Percentiles rank a stretch among this genome's conserved stretches.
Conservation (phyloP, 1,140 invertebrate species). For the Drosophila sp. region DNA sequence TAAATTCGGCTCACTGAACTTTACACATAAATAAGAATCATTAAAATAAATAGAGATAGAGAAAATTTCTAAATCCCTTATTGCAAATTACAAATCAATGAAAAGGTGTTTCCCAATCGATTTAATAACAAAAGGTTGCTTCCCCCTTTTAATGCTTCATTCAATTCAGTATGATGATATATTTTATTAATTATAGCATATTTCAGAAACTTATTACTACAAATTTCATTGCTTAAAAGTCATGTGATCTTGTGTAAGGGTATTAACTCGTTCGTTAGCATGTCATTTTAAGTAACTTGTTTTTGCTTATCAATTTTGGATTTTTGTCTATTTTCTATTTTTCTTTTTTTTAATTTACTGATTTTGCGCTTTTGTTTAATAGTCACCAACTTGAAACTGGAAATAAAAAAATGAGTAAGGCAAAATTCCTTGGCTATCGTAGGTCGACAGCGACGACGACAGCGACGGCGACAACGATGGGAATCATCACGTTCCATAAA, state of each 20-base stretch:
- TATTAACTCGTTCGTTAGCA: not conserved
- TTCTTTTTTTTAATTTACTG: constrained; percentile 17
- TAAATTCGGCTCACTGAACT: not conserved
- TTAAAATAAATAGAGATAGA: too few species aligned
- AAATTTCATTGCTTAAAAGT: not conserved
- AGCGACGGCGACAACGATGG: constrained; percentile 31
- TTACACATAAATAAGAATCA: not conserved
- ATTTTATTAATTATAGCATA: too few species aligned
- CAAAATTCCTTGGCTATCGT: constrained; percentile 68
- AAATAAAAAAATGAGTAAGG: constrained; percentile 75
- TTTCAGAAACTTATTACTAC: too few species aligned
- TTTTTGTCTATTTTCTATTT: constrained; percentile 4
- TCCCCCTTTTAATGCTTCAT: too few species aligned
- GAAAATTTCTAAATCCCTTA: too few species aligned
- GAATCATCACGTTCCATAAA: constrained; percentile 77
- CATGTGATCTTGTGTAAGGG: not conserved
- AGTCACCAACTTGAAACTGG: constrained; percentile 70
- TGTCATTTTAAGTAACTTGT: constrained; percentile 14
- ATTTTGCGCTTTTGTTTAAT: constrained; percentile 43
- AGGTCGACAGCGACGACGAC: constrained; percentile 38
- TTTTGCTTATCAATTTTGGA: not conserved
- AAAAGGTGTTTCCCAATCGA: too few species aligned
- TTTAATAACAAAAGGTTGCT: too few species aligned
- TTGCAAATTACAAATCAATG: too few species aligned
- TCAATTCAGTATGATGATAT: too few species aligned